Evolutionary conservation across 2,797 vertebrate genomes (phyloP).

Genomic region (Allobates femoralis): DNA sequence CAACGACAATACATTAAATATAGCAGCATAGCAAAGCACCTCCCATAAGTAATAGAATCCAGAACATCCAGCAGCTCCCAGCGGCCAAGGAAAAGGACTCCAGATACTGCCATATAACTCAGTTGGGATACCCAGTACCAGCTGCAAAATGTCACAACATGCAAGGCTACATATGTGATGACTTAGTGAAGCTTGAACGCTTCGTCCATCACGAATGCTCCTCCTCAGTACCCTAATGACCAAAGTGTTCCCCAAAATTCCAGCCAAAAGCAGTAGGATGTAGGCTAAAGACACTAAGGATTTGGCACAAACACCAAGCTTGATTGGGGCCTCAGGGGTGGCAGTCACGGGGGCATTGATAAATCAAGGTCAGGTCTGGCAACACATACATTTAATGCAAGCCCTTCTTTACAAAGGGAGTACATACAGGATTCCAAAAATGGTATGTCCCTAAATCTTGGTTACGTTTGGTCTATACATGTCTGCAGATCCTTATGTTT

Average conservation of each 20-base stretch:
- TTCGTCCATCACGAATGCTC: slow-evolving; percentile 22
- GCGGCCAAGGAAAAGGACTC: slow-evolving; percentile 58
- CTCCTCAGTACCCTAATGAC: slow-evolving; percentile 51
- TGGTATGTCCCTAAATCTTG: neutral
- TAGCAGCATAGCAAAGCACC: slow-evolving; percentile 62
- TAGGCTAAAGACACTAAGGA: slow-evolving; percentile 50
- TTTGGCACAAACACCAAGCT: slow-evolving; percentile 48
- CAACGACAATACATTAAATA: slow-evolving; percentile 63
- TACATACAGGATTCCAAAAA: neutral
- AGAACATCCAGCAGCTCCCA: slow-evolving; percentile 52
- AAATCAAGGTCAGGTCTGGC: neutral
- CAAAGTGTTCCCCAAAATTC: slow-evolving; percentile 61
- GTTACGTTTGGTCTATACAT: neutral
- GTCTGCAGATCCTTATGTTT: too few species aligned
- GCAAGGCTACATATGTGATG: slow-evolving; percentile 64
- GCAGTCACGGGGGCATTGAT: slow-evolving; percentile 36
- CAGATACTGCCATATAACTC: slow-evolving; percentile 64
- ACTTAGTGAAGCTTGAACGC: slow-evolving; percentile 52
- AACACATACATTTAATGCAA: neutral
- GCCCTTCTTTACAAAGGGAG: neutral
- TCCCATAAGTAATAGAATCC: slow-evolving; percentile 64
- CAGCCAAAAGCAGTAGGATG: slow-evolving; percentile 44
- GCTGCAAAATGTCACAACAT: slow-evolving; percentile 60
- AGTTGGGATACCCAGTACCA: slow-evolving; percentile 57
- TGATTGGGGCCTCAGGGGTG: slow-evolving; percentile 19